A percentile compares a stretch with the other conserved stretches of the same genome.
Conservation (phyloP, 2,888 invertebrate genomes). For the Thymelicus acteon region DNA sequence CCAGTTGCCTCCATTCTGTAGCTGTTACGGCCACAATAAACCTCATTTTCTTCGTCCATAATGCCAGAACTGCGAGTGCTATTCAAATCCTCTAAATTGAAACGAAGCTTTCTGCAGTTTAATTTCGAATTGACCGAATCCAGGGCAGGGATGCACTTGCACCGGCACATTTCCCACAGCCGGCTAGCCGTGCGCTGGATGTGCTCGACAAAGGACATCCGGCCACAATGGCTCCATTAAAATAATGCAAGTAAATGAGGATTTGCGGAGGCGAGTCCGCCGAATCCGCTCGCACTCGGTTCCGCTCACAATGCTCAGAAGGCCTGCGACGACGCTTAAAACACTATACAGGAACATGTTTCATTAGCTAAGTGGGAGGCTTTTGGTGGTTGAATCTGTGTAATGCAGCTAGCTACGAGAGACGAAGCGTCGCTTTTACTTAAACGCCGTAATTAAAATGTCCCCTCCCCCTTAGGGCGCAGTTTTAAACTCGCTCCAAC, state of each 20-base stretch:
- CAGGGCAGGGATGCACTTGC: constrained; percentile 77
- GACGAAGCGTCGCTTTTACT: constrained; percentile 81
- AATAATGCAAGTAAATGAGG: constrained; percentile 85
- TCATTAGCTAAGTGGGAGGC: constrained; percentile 86
- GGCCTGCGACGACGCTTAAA: constrained; percentile 71
- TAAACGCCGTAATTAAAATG: constrained; percentile 84
- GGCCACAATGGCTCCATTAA: constrained; percentile 84
- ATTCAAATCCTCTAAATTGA: constrained; percentile 64
- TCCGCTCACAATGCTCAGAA: constrained; percentile 70
- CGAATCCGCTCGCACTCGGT: constrained; percentile 69
- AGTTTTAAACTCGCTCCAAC: constrained; percentile 80
- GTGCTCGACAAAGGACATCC: constrained; percentile 81
- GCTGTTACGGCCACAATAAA: constrained; percentile 60
- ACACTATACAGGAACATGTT: constrained; percentile 84
- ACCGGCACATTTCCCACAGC: constrained; percentile 76
- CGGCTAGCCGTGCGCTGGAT: constrained; percentile 59
- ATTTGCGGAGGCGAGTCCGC: constrained; percentile 79
- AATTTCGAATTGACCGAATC: constrained; percentile 66
- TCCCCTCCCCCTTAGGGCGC: constrained; percentile 73
- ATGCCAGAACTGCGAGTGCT: constrained; percentile 50
- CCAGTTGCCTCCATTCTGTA: constrained; percentile 58
- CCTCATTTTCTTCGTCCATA: constrained; percentile 54
- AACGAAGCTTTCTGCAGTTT: constrained; percentile 65
- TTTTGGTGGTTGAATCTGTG: constrained; percentile 84
- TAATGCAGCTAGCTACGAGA: constrained; percentile 75